Conservation (phyloP, 2,888 invertebrate species). For the Physocephala rufipes region DNA sequence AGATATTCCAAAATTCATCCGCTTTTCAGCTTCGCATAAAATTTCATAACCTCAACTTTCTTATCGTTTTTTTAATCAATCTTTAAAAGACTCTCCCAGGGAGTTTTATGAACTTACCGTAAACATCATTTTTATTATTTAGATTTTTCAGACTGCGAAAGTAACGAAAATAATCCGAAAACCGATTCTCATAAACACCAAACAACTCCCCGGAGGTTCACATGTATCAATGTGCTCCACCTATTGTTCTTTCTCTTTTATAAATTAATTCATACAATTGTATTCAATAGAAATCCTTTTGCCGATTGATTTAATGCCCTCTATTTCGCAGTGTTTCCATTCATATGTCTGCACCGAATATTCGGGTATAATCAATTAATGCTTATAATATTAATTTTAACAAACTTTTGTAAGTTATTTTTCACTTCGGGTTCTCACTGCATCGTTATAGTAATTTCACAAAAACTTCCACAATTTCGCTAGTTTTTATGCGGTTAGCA, state of each 20-base stretch:
- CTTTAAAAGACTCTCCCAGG: not conserved
- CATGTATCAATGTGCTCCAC: not conserved
- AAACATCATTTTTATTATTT: conserved; percentile 56
- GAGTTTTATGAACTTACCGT: conserved; percentile 53
- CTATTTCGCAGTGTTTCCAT: no score
- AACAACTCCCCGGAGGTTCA: not conserved
- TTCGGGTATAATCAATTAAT: no score
- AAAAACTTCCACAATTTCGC: conserved; percentile 37
- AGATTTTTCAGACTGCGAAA: not conserved
- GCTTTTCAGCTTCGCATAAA: not conserved
- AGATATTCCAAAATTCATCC: not conserved
- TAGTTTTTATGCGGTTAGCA: conserved; percentile 50
- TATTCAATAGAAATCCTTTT: conserved; percentile 3
- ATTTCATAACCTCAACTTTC: conserved; percentile 4
- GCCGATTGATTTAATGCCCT: not conserved
- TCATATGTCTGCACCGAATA: no score
- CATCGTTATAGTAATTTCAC: not conserved
- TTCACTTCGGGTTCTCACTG: not conserved
- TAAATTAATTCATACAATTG: conserved; percentile 34
- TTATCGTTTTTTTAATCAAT: not conserved
- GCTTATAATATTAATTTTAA: no score
- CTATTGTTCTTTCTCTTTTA: conserved; percentile 9
- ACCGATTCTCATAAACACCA: not conserved
- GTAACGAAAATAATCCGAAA: not conserved
- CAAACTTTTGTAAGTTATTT: not conserved